Percentiles rank a stretch among this genome's conserved stretches.
phyloP scores from a whole-genome alignment of 2,888 invertebrate species.

The Phyllotreta cruciferae region DNA sequence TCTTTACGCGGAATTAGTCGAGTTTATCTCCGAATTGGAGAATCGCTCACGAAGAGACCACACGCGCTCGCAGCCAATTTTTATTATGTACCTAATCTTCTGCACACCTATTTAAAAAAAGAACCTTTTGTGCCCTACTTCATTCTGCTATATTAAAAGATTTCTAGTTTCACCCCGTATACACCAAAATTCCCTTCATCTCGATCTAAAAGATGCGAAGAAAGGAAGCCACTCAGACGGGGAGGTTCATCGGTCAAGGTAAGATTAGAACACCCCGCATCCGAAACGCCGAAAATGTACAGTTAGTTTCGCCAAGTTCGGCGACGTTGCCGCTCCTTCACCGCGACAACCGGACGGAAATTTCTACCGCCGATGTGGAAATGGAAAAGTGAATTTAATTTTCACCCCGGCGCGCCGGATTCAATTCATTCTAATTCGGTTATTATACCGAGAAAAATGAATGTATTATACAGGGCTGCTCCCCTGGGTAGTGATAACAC shows the following conservation, averaged over 20 bases:
- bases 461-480: too few relatives aligned
- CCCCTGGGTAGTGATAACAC: too few relatives aligned
- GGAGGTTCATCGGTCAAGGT: conserved; percentile 52
- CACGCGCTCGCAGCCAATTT: conserved; percentile 7
- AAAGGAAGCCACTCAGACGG: conserved; percentile 52
- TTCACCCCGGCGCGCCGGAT: too few relatives aligned
- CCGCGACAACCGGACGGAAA: too few relatives aligned
- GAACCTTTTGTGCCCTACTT: too few relatives aligned
- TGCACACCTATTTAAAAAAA: conserved; percentile 12
- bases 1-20: conserved; percentile 8
- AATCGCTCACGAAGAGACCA: conserved; percentile 20
- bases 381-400: too few relatives aligned
- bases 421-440: too few relatives aligned
- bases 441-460: too few relatives aligned
- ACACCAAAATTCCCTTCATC: conserved; percentile 21
- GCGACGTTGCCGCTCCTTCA: too few relatives aligned
- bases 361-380: too few relatives aligned
- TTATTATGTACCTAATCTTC: conserved; percentile 33
- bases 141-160: too few relatives aligned
- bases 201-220: conserved; percentile 33
- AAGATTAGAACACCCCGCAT: conserved; percentile 35
- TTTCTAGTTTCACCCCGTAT: too few relatives aligned
- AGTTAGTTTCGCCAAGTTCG: conserved; percentile 21
- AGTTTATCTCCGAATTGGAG: conserved; percentile 19
- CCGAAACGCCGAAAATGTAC: conserved; percentile 28